Conservation (phyloP, 2,113 vertebrate genomes). For the Erythrocercus mccallii region DNA sequence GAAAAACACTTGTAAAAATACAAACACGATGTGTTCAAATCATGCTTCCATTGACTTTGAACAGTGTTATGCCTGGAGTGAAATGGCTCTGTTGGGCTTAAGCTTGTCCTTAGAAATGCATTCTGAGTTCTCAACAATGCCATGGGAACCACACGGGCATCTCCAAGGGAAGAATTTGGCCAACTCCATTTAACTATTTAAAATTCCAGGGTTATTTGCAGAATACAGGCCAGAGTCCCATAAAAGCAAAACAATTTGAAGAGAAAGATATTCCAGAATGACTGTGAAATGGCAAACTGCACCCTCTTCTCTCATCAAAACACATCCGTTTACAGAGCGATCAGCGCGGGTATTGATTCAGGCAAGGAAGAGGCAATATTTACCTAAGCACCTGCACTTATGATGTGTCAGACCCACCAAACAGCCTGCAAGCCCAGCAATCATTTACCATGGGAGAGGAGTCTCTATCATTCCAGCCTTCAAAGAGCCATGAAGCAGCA, state of each 20-base stretch:
- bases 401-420: not conserved
- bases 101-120: constrained; percentile 7
- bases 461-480: not conserved
- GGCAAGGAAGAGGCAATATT: constrained; percentile 34
- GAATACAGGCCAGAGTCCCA: constrained; percentile 6
- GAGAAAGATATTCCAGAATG: constrained; percentile 47
- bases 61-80: constrained; percentile 30
- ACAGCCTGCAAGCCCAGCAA: not conserved
- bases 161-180: constrained; percentile 39
- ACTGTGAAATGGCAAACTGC: constrained; percentile 24
- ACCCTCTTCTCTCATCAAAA: constrained; percentile 44
- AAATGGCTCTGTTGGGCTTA: constrained; percentile 44
- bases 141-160: not conserved
- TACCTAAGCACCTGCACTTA: constrained; percentile 46
- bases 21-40: constrained; percentile 15
- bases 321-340: constrained; percentile 5
- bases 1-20: constrained; percentile 55
- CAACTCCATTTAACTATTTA: constrained; percentile 36
- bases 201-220: constrained; percentile 39
- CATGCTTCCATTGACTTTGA: constrained; percentile 54
- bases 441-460: not conserved
- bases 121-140: not conserved
- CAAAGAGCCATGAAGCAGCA: constrained; percentile 12
- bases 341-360: constrained; percentile 17
- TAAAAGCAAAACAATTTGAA: constrained; percentile 50